Conservation (phyloP, 2,797 vertebrate genomes). For the Chelonia mydas region DNA sequence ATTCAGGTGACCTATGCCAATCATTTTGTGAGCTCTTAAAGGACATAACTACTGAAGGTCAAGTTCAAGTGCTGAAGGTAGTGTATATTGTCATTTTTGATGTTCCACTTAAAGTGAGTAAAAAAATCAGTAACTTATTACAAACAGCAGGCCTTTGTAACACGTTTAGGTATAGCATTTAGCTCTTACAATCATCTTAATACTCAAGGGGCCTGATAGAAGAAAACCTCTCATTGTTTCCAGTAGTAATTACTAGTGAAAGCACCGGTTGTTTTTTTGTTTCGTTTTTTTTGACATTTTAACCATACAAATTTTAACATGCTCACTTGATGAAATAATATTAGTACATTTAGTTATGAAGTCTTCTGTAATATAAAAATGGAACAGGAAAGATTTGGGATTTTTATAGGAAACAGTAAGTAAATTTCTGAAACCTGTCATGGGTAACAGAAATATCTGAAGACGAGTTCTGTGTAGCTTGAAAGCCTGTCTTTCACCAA, state of each 20-base stretch:
- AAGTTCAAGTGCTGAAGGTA: conserved; percentile 95
- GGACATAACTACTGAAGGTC: conserved; percentile 92
- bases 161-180: not conserved
- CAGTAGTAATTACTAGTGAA: not conserved
- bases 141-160: not conserved
- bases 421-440: not conserved
- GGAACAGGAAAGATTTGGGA: not conserved
- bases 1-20: conserved; percentile 86
- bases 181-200: not conserved
- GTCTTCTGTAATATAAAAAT: not conserved
- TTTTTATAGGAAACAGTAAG: not conserved
- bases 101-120: not conserved
- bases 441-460: not conserved
- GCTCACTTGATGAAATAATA: not conserved
- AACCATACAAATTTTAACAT: not conserved
- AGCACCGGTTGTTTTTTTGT: not conserved
- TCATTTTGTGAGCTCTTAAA: conserved; percentile 90
- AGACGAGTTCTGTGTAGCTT: not conserved
- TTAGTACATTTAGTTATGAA: not conserved
- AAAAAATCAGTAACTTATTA: not conserved
- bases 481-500: not conserved
- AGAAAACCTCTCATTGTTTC: not conserved
- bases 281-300: not conserved
- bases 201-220: not conserved
- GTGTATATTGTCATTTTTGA: not conserved